phyloP scores from a whole-genome alignment of 2,797 vertebrate genomes.

The Ptychobarbus kaznakovi region DNA sequence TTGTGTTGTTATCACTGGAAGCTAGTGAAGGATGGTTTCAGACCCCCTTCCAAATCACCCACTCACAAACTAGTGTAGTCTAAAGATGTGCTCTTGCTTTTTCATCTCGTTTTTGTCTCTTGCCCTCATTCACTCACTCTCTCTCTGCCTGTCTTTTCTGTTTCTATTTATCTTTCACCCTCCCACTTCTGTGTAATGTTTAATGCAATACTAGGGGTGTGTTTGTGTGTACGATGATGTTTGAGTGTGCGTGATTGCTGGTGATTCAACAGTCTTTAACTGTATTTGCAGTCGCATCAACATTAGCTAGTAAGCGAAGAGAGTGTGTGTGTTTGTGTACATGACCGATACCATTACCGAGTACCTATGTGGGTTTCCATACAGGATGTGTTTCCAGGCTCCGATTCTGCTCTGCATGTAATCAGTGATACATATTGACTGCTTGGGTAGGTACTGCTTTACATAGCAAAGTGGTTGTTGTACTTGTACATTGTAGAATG shows the following conservation, averaged over 20 bases:
- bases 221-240: slow-evolving; percentile 8
- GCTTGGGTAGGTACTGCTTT: background rate
- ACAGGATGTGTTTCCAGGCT: slow-evolving; percentile 40
- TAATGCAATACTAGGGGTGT: slow-evolving; percentile 4
- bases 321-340: slow-evolving; percentile 18
- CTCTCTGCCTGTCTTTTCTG: background rate
- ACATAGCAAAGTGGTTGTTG: slow-evolving; percentile 8
- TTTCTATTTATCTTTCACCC: slow-evolving; percentile 33
- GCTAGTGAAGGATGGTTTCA: background rate
- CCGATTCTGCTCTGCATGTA: slow-evolving; percentile 52
- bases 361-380: slow-evolving; percentile 43
- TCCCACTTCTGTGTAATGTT: slow-evolving; percentile 26
- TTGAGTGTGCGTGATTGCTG: slow-evolving; percentile 24
- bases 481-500: background rate
- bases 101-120: background rate
- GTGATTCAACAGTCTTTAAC: slow-evolving; percentile 30
- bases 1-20: slow-evolving; percentile 25
- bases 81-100: background rate
- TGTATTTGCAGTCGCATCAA: slow-evolving; percentile 20
- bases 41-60: background rate
- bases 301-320: slow-evolving; percentile 19
- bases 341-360: slow-evolving; percentile 23
- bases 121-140: slow-evolving; percentile 3
- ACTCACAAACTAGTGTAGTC: background rate
- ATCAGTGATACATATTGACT: slow-evolving; percentile 56